Conservation (phyloP, 2,888 invertebrate genomes). For the Sarcophaga subvicina region DNA sequence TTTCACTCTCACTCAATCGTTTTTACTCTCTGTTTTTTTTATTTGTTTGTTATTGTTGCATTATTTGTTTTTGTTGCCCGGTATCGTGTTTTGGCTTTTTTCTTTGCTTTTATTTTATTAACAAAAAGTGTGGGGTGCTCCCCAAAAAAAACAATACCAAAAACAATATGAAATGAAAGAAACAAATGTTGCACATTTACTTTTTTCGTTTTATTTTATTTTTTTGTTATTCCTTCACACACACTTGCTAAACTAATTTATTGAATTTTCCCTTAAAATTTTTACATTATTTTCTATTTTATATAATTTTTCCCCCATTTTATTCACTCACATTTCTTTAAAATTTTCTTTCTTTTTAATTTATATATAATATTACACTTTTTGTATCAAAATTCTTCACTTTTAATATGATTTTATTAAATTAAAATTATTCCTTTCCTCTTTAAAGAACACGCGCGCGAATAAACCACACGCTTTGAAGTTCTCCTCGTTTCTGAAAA, state of each 20-base stretch:
- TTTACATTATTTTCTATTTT: conserved; percentile 11
- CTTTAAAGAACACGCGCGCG: conserved; percentile 47
- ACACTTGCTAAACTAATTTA: conserved; percentile 26
- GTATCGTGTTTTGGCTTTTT: conserved; percentile 49
- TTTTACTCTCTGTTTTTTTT: conserved; percentile 13
- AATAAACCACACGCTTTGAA: conserved; percentile 42
- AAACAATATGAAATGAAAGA: not conserved
- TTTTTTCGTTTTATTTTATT: conserved; percentile 38
- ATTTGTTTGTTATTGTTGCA: conserved; percentile 31
- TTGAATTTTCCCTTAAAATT: conserved; percentile 56
- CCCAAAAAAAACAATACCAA: not conserved
- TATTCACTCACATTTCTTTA: conserved; percentile 27
- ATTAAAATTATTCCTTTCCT: conserved; percentile 19
- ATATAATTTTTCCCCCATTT: conserved; percentile 11
- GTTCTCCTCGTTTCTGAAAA: conserved; percentile 60
- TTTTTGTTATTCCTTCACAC: not conserved
- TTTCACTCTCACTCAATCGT: conserved; percentile 7
- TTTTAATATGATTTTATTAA: conserved; percentile 29
- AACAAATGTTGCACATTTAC: conserved; percentile 35
- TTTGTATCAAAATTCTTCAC: conserved; percentile 37
- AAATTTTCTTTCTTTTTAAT: conserved; percentile 6
- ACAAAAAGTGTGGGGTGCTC: conserved; percentile 5
- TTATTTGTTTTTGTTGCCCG: conserved; percentile 60
- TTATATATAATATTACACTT: conserved; percentile 21
- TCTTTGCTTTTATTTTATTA: not conserved